Base-by-base conservation (phyloP, 1,140 invertebrate genomes). In the Nymphalis io region DNA sequence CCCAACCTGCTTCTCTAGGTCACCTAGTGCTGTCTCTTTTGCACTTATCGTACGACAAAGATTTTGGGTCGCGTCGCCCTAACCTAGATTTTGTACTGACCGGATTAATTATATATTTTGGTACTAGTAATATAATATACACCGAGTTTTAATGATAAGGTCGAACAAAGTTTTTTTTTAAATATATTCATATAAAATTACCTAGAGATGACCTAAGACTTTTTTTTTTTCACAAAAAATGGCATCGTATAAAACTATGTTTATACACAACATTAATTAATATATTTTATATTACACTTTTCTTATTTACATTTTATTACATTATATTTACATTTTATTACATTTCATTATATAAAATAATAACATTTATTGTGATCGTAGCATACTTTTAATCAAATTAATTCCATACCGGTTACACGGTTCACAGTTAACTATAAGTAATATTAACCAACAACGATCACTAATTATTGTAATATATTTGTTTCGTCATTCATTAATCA, bases 1-100 rank as follows among this genome's bases (percentile, higher is more conserved):
- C 88, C 82, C 88, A 89, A 90, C 88, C 88, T 90, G 88, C 83
- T 84, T 81, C 85, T 90, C 83, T 89, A 90, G 88, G 88, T 90
- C 88, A 89, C 67, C 63, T 75, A 68, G 68, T 75, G 57, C 71
- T 61, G 67, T 87, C 87, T 77, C 85, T 66, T 83, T 90, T 82
- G 66, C 85, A 75, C 84, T 69, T 57, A 68, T 53, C 44, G 46
- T 66, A 71, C 70, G 68, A 79, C 73, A 74, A 79, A 82, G 79
- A 84, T 90, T 90, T 88, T 83, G 86, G 88, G 86, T 88, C 88
- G 86, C 82, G 80, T 78, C 81, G 88, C 86, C 88, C 88, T 90
- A 90, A 88, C 88, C 88, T 79, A 90, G 84, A 88, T 80, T 87
- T 87, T 83, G 80, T 84, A 78, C 66, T 78, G 78, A 76, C 69